Conservation (phyloP, 2,113 vertebrate genomes). For the Burhinus bistriatus region DNA sequence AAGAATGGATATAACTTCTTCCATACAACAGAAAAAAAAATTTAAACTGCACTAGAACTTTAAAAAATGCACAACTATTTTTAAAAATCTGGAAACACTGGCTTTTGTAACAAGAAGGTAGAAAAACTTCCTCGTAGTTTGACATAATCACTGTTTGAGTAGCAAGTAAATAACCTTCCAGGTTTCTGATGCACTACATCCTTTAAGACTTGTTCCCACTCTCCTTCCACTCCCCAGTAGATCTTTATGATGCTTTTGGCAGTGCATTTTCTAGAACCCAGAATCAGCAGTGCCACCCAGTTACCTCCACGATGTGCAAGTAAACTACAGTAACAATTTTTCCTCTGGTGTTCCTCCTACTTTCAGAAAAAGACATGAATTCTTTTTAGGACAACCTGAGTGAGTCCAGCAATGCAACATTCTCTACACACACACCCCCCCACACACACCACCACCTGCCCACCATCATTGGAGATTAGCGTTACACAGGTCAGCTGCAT, state of each 20-base stretch:
- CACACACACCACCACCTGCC: too few relatives aligned
- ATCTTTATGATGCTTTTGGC: neutral
- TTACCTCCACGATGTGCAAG: rapidly evolving
- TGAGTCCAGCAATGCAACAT: rapidly evolving
- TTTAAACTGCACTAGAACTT: neutral
- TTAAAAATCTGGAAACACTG: neutral
- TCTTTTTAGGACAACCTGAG: neutral
- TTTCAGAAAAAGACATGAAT: neutral
- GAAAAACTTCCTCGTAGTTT: neutral
- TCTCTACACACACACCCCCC: neutral
- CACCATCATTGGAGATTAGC: rapidly evolving
- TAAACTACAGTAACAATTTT: neutral
- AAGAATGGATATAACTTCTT: neutral
- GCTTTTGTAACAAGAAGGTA: neutral
- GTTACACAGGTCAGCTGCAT: neutral
- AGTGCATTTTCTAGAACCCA: neutral
- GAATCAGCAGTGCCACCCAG: neutral
- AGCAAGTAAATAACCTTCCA: neutral
- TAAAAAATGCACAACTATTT: neutral
- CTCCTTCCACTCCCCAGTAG: neutral
- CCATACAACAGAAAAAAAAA: neutral
- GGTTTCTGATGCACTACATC: neutral
- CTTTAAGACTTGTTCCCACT: neutral
- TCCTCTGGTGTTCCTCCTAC: neutral
- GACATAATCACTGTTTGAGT: neutral